A percentile compares a stretch with the other conserved stretches of the same genome.
These are phyloP conservation scores for Hydra vulgaris DNA, from an alignment of 30 jellyfish, hydroid and myxozoan species.

Conservation along the genomic window DNA sequence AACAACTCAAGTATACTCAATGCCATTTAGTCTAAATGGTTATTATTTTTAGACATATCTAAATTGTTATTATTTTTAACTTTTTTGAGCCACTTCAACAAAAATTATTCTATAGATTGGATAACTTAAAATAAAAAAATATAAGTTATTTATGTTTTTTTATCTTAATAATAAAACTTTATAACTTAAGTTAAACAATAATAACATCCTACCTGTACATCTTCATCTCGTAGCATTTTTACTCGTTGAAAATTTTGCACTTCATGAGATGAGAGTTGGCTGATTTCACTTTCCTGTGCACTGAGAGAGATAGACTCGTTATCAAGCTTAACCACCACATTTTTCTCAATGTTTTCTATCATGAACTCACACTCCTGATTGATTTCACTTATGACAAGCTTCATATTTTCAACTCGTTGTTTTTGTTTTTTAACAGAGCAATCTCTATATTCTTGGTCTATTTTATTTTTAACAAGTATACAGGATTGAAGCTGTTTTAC, in stretches of 20 bases:
- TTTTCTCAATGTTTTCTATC: constrained; percentile 8
- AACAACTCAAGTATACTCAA: too few relatives aligned
- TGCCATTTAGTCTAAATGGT: too few relatives aligned
- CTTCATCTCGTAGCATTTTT: not conserved
- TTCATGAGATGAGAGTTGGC: not conserved
- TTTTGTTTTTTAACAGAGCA: not conserved
- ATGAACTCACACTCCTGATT: constrained; percentile 15
- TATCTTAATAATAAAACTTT: too few relatives aligned
- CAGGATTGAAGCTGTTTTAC: not conserved
- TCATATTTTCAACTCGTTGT: constrained; percentile 15
- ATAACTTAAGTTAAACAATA: not conserved
- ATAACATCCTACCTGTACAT: not conserved
- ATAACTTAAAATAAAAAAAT: too few relatives aligned
- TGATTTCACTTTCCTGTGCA: not conserved
- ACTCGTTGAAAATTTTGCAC: not conserved
- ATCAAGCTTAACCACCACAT: not conserved
- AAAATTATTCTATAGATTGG: too few relatives aligned
- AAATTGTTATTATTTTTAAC: too few relatives aligned
- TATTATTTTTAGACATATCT: too few relatives aligned
- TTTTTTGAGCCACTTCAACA: too few relatives aligned
- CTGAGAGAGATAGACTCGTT: not conserved
- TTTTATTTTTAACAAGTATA: not conserved
- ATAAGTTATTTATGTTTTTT: too few relatives aligned
- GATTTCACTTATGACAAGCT: constrained; percentile 10
- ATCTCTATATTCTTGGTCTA: not conserved